Percentiles rank a stretch among this genome's conserved stretches.
phyloP scores from a whole-genome alignment of 2,113 vertebrate species.

The Cyanocitta stelleri region DNA sequence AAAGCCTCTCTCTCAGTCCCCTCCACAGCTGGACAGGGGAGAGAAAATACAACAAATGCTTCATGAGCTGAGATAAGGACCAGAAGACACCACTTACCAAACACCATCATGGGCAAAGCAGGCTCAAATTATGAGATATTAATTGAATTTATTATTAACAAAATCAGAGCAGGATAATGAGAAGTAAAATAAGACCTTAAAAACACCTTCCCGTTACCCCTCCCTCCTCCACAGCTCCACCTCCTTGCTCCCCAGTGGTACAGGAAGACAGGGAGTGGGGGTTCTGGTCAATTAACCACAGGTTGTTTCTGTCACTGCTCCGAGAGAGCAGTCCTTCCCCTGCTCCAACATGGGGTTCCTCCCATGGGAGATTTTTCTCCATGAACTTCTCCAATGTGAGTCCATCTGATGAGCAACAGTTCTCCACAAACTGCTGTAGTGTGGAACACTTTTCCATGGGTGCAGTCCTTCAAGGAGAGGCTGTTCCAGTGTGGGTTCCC shows the following conservation, averaged over 20 bases:
- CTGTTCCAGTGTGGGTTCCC: background rate
- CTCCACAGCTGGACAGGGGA: background rate
- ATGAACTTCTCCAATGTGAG: background rate
- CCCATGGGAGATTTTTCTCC: background rate
- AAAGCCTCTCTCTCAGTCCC: background rate
- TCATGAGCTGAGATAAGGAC: background rate
- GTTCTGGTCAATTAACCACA: background rate
- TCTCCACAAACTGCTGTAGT: background rate
- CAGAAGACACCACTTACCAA: background rate
- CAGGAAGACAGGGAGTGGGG: no score
- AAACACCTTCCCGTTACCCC: background rate
- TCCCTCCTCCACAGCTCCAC: background rate
- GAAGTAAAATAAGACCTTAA: background rate
- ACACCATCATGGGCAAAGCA: background rate
- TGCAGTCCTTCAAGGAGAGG: background rate
- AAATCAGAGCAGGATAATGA: background rate
- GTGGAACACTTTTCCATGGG: background rate
- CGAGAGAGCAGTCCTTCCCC: background rate
- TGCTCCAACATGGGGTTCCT: background rate
- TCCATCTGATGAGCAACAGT: background rate
- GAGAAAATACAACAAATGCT: background rate
- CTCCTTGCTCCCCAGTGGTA: no score
- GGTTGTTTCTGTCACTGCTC: background rate
- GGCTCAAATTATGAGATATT: background rate
- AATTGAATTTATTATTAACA: background rate